phyloP scores from a whole-genome alignment of 2,113 vertebrate genomes.

The Indri indri region DNA sequence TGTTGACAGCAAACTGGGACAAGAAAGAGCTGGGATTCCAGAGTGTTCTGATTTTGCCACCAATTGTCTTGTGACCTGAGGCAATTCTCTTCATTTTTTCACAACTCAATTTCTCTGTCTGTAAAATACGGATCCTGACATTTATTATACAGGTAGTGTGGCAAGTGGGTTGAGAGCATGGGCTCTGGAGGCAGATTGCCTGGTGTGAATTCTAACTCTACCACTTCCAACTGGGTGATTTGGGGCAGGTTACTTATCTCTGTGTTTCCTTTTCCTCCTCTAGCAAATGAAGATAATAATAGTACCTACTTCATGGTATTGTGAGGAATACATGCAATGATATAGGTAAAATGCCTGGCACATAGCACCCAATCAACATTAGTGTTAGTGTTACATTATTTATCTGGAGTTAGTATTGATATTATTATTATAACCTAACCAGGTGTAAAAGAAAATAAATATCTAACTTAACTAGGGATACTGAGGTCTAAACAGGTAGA shows the following conservation, averaged over 20 bases:
- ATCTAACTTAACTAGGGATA: neutral
- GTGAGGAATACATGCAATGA: neutral
- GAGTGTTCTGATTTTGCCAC: neutral
- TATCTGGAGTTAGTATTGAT: neutral
- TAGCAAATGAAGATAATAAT: neutral
- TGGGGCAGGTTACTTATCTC: neutral
- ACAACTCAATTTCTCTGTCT: neutral
- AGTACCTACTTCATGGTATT: neutral
- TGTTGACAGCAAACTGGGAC: neutral
- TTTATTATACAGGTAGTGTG: neutral
- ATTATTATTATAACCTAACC: neutral
- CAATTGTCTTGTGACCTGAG: neutral
- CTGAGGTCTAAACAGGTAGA: neutral
- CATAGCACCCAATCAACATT: neutral
- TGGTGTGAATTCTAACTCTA: slow-evolving; percentile 23
- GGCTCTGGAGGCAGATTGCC: neutral
- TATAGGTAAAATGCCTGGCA: neutral
- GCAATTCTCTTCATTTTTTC: neutral
- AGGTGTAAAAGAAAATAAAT: neutral
- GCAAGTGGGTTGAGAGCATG: neutral
- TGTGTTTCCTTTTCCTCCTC: neutral
- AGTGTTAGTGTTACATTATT: neutral
- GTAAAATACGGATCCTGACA: neutral
- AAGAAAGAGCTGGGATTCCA: neutral
- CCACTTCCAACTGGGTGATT: neutral